Percentiles rank a stretch among this genome's conserved stretches.
These are phyloP conservation scores for Phrynocephalus guinanensis DNA, from an alignment of 2,797 vertebrate species.

Conservation along the genomic window DNA sequence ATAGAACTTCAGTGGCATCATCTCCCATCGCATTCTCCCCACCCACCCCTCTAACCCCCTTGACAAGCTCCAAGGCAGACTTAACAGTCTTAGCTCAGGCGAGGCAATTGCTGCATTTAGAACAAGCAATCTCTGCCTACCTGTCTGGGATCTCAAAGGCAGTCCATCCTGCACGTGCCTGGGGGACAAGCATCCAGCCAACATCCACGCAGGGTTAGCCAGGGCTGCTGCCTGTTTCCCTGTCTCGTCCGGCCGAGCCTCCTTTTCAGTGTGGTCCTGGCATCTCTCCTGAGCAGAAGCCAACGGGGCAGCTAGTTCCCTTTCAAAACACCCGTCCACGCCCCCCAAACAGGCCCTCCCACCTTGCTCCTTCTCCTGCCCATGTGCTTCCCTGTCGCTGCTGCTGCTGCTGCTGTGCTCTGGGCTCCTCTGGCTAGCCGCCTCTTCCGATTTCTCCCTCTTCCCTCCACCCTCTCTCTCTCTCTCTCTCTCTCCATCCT, in stretches of 20 bases:
- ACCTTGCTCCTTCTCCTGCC: conserved; percentile 12
- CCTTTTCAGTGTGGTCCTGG: not conserved
- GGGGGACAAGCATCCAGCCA: not conserved
- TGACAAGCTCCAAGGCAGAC: not conserved
- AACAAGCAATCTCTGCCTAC: too few species aligned
- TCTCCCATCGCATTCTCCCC: not conserved
- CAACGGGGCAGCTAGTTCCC: not conserved
- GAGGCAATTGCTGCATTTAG: too few species aligned
- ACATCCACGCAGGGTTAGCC: not conserved
- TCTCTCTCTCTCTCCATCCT: not conserved
- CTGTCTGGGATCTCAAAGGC: not conserved
- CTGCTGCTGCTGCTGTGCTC: conserved; percentile 16
- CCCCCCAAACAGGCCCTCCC: not conserved
- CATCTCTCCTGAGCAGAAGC: not conserved
- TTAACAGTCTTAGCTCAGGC: not conserved
- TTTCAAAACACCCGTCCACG: not conserved
- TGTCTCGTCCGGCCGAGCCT: not conserved
- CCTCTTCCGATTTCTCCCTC: conserved; percentile 8
- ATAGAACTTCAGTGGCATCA: not conserved
- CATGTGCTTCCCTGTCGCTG: conserved; percentile 26
- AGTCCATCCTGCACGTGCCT: not conserved
- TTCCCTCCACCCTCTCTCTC: not conserved
- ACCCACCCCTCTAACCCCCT: too few species aligned
- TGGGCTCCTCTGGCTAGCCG: conserved; percentile 12
- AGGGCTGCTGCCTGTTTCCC: not conserved